Evolutionary conservation across 2,888 invertebrate genomes (phyloP), one percentile per base, ranked within the genome.

Genomic region (Ormyrus pomaceus): DNA sequence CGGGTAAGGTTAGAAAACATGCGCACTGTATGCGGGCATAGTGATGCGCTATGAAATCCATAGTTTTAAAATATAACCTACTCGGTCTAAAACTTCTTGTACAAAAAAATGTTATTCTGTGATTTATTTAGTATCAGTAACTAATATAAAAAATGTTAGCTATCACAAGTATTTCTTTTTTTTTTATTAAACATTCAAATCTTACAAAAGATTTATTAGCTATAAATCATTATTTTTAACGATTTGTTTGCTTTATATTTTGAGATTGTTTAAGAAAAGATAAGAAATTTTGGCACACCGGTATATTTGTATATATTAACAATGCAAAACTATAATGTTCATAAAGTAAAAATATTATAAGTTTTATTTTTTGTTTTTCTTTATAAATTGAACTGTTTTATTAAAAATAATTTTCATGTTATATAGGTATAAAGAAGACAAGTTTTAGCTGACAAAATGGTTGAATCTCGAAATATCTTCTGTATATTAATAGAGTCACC

Each of bases 401-500:
- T 11, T 13, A 56, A 13, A 56, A 56, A 56, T 13, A n/a, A n/a
- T 56, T 56, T 56, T 56, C n/a, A 56, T 56, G 6, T 9, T 46
- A 48, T 13, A 56, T 9, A 6, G 58, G 13, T 4, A 10, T 48
- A 58, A 10, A 70, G 10, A 64, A 11, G 9, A 13, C 6, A n/a
- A 6, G 51, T 34, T 34, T 34, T 34, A 34, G 34, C 34, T 34
- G 34, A 46, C 34, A 61, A 72, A 71, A 75, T 76, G 61, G 50
- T 51, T 68, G 58, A 73, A 68, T 81, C 79, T 81, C n/a, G 10
- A 81, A 81, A 76, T 79, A 81, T 69, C 75, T 64, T 34, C 45
- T 50, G 73, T 69, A 53, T 79, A 82, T 77, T 79, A 81, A 72
- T 76, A 82, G 75, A 69, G 69, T 80, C 76, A 79, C 65, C 64